A percentile compares a stretch with the other conserved stretches of the same genome.
Conservation (phyloP, 1,140 invertebrate genomes). For the Dufourea novaeangliae region DNA sequence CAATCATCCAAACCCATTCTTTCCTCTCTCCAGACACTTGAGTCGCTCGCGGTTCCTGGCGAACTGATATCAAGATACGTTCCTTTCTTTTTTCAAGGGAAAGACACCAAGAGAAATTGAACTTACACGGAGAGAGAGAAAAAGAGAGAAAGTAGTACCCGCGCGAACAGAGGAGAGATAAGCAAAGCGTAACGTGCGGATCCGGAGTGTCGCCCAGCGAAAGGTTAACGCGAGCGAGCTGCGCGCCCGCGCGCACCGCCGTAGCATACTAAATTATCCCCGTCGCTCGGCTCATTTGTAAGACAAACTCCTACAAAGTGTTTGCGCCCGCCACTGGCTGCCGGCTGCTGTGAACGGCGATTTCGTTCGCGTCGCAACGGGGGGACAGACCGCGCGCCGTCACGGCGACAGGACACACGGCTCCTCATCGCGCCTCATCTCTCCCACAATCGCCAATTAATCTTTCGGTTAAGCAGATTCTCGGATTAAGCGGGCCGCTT, state of each 20-base stretch:
- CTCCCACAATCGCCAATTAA: conserved; percentile 77
- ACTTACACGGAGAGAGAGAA: neutral
- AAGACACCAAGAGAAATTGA: no score
- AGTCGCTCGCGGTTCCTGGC: no score
- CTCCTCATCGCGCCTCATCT: conserved; percentile 71
- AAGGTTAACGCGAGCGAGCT: conserved; percentile 65
- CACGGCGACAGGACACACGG: conserved; percentile 34
- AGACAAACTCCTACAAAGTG: conserved; percentile 75
- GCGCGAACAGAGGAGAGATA: conserved; percentile 51
- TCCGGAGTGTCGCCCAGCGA: conserved; percentile 63
- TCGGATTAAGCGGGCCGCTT: conserved; percentile 54
- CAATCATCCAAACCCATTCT: no score
- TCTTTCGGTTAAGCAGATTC: conserved; percentile 74
- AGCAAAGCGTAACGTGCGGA: conserved; percentile 73
- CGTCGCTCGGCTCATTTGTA: conserved; percentile 80
- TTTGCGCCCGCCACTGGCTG: conserved; percentile 8
- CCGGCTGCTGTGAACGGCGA: conserved; percentile 46
- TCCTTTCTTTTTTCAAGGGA: no score
- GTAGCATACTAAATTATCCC: conserved; percentile 77
- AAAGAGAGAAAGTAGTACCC: no score
- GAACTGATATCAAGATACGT: no score
- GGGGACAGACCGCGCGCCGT: conserved; percentile 4
- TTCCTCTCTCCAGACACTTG: no score
- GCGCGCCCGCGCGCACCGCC: conserved; percentile 42
- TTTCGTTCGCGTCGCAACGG: conserved; percentile 17